Conservation (phyloP, 2,888 invertebrate genomes). For the Ganaspis brasiliensis region DNA sequence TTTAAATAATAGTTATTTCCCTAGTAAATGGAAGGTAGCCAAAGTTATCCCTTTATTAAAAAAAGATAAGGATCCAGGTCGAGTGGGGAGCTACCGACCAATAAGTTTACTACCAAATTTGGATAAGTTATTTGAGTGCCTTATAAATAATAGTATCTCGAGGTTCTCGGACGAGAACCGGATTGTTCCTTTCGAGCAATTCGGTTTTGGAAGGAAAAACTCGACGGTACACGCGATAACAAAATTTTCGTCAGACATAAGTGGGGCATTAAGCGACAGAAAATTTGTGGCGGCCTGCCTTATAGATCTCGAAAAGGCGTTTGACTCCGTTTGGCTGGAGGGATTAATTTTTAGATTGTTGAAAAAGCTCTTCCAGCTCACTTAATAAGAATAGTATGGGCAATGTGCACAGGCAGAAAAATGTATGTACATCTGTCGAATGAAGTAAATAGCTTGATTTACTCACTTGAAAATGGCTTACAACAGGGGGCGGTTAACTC, state of each 20-base stretch:
- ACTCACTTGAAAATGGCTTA: conserved; percentile 12
- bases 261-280: no score
- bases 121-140: conserved; percentile 62
- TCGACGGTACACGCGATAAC: conserved; percentile 23
- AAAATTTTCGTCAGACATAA: neutral
- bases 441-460: neutral
- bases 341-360: conserved; percentile 2
- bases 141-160: conserved; percentile 50
- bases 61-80: conserved; percentile 46
- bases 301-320: conserved; percentile 38
- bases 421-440: neutral
- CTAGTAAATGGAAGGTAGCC: conserved; percentile 59
- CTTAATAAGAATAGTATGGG: conserved; percentile 4
- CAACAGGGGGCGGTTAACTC: conserved; percentile 44
- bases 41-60: conserved; percentile 60
- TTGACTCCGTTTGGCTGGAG: conserved; percentile 46
- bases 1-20: conserved; percentile 67
- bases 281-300: conserved; percentile 33
- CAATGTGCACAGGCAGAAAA: conserved; percentile 22
- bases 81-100: conserved; percentile 60
- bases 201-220: neutral
- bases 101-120: conserved; percentile 64
- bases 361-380: neutral
- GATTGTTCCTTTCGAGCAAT: conserved; percentile 51
- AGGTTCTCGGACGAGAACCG: conserved; percentile 41